These are phyloP conservation scores for Podarcis lilfordi DNA, from an alignment of 2,797 vertebrate species.

Conservation along the genomic window DNA sequence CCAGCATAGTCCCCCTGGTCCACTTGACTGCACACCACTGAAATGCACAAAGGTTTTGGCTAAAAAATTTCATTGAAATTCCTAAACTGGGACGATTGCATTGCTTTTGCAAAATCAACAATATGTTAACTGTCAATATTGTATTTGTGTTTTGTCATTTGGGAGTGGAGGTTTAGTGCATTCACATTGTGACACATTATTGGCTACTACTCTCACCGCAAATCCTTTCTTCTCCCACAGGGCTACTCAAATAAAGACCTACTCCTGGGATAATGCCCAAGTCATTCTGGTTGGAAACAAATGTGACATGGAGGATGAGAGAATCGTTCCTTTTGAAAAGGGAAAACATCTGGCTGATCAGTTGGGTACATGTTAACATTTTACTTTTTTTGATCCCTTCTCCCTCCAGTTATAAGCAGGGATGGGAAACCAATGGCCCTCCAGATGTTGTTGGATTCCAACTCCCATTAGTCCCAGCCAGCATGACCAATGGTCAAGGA, in stretches of 20 bases:
- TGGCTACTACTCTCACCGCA: slow-evolving; percentile 24
- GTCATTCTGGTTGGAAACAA: slow-evolving; percentile 98
- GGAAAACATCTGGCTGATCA: slow-evolving; percentile 93
- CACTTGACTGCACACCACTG: too few relatives aligned
- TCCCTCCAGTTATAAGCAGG: background rate
- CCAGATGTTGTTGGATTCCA: background rate
- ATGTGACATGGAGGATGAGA: slow-evolving; percentile 95
- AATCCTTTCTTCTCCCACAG: slow-evolving; percentile 71
- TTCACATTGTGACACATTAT: background rate
- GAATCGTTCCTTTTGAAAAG: slow-evolving; percentile 89
- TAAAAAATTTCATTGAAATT: background rate
- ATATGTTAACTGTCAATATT: background rate
- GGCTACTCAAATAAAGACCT: slow-evolving; percentile 98
- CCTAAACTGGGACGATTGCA: background rate
- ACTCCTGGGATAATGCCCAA: slow-evolving; percentile 97
- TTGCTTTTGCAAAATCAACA: too few relatives aligned
- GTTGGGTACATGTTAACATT: slow-evolving; percentile 81
- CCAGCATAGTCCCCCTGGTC: too few relatives aligned
- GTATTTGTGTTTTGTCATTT: background rate
- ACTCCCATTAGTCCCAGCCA: too few relatives aligned
- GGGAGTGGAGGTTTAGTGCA: slow-evolving; percentile 7
- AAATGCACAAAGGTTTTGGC: background rate
- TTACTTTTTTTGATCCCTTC: slow-evolving; percentile 3
- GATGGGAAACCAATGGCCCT: background rate
- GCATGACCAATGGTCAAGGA: too few relatives aligned